These are phyloP conservation scores for Aradus depressus DNA, from an alignment of 2,888 invertebrate genomes.

Conservation along the genomic window DNA sequence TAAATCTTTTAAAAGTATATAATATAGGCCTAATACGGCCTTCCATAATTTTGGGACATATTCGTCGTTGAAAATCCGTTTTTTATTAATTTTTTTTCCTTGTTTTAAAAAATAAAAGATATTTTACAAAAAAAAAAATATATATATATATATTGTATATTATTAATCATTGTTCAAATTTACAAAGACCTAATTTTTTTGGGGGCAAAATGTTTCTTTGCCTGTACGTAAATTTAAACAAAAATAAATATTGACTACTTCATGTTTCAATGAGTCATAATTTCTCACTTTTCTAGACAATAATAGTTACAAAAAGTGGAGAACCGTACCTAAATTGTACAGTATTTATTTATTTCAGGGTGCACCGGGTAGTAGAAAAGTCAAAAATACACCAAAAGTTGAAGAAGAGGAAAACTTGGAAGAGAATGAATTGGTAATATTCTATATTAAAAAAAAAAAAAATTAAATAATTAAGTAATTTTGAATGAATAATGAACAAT, in stretches of 20 bases:
- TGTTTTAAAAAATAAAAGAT: background rate
- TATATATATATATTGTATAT: background rate
- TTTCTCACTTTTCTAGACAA: too few species aligned
- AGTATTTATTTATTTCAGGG: too few species aligned
- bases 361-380: background rate
- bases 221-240: too few species aligned
- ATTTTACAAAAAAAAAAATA: background rate
- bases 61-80: too few species aligned
- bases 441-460: background rate
- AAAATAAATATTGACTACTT: too few species aligned
- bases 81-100: too few species aligned
- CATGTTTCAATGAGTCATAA: too few species aligned
- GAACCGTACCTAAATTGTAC: too few species aligned
- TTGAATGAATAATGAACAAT: background rate
- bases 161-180: background rate
- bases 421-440: slow-evolving; percentile 12
- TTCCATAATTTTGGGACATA: too few species aligned
- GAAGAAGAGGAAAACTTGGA: slow-evolving; percentile 2
- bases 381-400: background rate
- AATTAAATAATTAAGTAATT: background rate
- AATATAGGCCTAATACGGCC: too few species aligned
- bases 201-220: slow-evolving; percentile 4
- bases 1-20: background rate
- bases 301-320: too few species aligned
- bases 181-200: background rate